These are phyloP conservation scores for Sminthurinus aureus DNA, from an alignment of 2,888 invertebrate species.

Conservation along the genomic window DNA sequence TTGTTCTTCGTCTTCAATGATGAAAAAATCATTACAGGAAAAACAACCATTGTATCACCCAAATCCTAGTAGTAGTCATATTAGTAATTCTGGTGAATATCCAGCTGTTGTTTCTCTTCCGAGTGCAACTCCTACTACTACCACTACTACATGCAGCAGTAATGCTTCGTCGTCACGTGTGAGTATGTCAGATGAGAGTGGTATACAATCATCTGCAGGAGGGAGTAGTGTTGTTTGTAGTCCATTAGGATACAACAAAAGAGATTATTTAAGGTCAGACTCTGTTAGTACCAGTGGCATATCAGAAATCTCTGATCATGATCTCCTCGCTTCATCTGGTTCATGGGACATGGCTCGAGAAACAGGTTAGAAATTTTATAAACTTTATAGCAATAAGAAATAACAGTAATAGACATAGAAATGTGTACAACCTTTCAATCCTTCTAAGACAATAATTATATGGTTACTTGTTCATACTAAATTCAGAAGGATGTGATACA, in stretches of 20 bases:
- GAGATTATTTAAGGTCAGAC: constrained; percentile 60
- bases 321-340: constrained; percentile 50
- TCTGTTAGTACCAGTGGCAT: constrained; percentile 61
- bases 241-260: constrained; percentile 47
- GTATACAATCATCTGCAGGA: constrained; percentile 18
- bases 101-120: neutral
- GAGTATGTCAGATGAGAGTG: constrained; percentile 36
- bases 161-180: constrained; percentile 21
- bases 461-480: no score
- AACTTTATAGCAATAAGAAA: no score
- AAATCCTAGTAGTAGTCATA: neutral
- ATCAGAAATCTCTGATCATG: constrained; percentile 61
- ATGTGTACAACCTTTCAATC: no score
- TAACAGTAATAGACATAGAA: no score
- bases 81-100: neutral
- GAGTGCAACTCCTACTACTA: no score
- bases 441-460: no score
- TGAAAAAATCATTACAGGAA: constrained; percentile 11
- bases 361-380: no score
- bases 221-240: constrained; percentile 32
- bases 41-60: neutral
- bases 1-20: no score
- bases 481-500: no score
- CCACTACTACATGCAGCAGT: no score
- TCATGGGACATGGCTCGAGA: constrained; percentile 18